Percentiles rank a stretch among this genome's conserved stretches.
Evolutionary conservation across 2,113 vertebrate species (phyloP).

Genomic region (Solea senegalensis): DNA sequence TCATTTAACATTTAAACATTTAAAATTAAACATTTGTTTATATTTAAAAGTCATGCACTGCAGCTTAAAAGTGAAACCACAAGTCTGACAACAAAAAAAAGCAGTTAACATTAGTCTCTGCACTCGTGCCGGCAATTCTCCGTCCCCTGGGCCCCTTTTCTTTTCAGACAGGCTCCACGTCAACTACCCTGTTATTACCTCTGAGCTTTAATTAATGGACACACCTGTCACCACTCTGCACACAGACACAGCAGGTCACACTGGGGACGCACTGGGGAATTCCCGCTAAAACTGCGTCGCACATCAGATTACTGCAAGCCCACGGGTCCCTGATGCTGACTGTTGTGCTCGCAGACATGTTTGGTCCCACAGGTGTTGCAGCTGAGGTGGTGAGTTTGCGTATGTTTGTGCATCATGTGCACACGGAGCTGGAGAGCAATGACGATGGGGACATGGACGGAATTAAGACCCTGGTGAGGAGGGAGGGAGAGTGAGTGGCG

Average conservation of each 20-base stretch:
- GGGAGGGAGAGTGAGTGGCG: constrained; percentile 42
- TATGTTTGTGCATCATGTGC: constrained; percentile 25
- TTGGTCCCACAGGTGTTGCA: constrained; percentile 32
- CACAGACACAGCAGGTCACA: constrained; percentile 45
- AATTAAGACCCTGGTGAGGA: constrained; percentile 17
- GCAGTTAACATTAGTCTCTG: constrained; percentile 15
- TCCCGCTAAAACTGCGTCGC: constrained; percentile 30
- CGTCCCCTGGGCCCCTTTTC: constrained; percentile 37
- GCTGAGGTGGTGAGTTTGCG: constrained; percentile 21
- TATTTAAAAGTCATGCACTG: too few species aligned
- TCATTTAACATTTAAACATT: too few species aligned
- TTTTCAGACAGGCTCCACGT: constrained; percentile 40
- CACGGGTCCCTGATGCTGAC: neutral
- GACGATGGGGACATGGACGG: constrained; percentile 59
- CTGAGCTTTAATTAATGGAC: constrained; percentile 67
- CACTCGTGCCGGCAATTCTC: constrained; percentile 16
- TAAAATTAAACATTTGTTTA: too few species aligned
- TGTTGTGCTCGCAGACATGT: neutral
- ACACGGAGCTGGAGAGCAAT: constrained; percentile 13
- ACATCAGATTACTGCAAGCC: constrained; percentile 16
- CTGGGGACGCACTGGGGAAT: constrained; percentile 52
- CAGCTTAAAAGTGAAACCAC: too few species aligned
- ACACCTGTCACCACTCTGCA: constrained; percentile 67
- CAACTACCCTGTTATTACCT: constrained; percentile 67
- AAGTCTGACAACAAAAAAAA: too few species aligned